Base-by-base conservation (phyloP, 2,888 invertebrate genomes). In the Melolontha melolontha region DNA sequence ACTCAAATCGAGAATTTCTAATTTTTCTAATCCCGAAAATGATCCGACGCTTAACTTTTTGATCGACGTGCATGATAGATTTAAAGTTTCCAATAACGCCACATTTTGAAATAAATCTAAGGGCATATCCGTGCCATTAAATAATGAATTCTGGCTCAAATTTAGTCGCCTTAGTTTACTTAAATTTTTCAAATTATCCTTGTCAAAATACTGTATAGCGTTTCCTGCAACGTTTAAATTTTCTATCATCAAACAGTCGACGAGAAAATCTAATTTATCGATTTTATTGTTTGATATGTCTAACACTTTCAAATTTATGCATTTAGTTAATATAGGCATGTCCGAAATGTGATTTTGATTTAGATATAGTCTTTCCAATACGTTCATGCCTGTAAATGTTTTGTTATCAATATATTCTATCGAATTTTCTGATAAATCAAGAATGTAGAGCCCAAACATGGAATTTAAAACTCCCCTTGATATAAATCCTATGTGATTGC, bases 221-320 rank as follows among this genome's bases (percentile, higher is more conserved):
- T 64, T 64, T 10, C 41, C 51, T 6, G 41, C 11, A 16, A 52
- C 42, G 11, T 22, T 64, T 64, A 64, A 42, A 0, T 2, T 4
- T 16, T 8, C 10, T 12, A 52, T 27, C 27, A 5, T 12, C 2
- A 1, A n/a, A 52, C 64, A 64, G 11, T 22, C 5, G 29, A 12
- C 10, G 11, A 42, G 11, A 44, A 42, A 51, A 6, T 52, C 40
- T 42, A 64, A 41, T 27, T 34, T 40, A 41, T 51, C 41, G 6
- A 64, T 51, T 22, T 27, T 42, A 11, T 64, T 64, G 12, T 64
- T 50, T 10, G 64, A 64, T 2, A 64, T 41, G 14, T 64, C 52
- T 27, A 64, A 12, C 12, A 42, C 2, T 10, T 14, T 39, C 22
- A 64, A 34, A 0, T 29, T 29, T 12, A 27, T 0, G 16, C 64